Percentiles rank a stretch among this genome's conserved stretches.
phyloP scores from a whole-genome alignment of 2,888 invertebrate genomes.

The Clanis bilineata region DNA sequence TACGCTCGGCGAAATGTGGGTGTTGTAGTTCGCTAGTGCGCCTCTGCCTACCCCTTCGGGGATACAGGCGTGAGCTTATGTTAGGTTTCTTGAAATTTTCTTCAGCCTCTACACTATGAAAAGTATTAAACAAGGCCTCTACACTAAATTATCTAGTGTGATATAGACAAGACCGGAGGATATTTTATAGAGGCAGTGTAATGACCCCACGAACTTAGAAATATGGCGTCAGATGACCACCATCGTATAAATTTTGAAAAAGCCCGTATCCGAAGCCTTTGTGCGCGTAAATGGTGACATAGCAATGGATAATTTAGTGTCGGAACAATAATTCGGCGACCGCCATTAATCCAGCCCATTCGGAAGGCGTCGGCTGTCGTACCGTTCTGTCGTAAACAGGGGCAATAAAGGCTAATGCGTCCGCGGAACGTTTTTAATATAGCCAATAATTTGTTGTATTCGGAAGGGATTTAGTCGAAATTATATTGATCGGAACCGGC shows the following conservation, averaged over 20 bases:
- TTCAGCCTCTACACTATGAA: no score
- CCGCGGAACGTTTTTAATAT: constrained; percentile 36
- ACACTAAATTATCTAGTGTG: not conserved
- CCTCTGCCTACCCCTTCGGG: no score
- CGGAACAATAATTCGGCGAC: constrained; percentile 38
- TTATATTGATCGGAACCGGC: not conserved
- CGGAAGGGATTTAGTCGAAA: not conserved
- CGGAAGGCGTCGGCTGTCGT: constrained; percentile 26
- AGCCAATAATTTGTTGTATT: constrained; percentile 28
- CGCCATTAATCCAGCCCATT: constrained; percentile 37
- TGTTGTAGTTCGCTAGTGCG: no score
- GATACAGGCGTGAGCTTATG: no score
- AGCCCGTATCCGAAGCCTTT: constrained; percentile 18
- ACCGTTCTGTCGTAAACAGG: constrained; percentile 34
- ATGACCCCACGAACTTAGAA: constrained; percentile 7
- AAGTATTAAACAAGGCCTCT: not conserved
- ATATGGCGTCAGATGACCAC: constrained; percentile 13
- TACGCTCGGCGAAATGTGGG: no score
- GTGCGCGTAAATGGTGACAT: constrained; percentile 27
- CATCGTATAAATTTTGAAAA: constrained; percentile 18
- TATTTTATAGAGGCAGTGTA: not conserved
- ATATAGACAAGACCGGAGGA: not conserved
- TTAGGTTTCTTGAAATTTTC: no score
- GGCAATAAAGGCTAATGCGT: constrained; percentile 34
- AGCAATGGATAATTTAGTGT: constrained; percentile 37